A percentile compares a stretch with the other conserved stretches of the same genome.
These are phyloP conservation scores for Agrotis puta DNA, from an alignment of 2,888 invertebrate species.

Conservation along the genomic window DNA sequence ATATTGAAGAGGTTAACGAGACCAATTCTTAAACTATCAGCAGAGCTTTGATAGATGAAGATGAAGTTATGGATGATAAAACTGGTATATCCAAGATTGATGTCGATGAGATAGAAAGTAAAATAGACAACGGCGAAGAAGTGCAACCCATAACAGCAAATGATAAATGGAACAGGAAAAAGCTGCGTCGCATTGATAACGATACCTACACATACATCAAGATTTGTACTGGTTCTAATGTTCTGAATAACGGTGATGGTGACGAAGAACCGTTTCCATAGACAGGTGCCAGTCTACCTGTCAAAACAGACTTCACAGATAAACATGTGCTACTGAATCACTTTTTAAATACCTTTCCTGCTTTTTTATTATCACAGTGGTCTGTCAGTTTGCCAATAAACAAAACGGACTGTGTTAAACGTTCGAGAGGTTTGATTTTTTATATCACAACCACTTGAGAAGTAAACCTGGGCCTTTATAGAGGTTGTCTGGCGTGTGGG, in stretches of 20 bases:
- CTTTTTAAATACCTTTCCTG: slow-evolving; percentile 47
- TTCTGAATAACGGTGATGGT: slow-evolving; percentile 23
- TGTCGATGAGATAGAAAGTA: no score
- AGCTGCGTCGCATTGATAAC: slow-evolving; percentile 14
- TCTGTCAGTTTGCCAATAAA: slow-evolving; percentile 61
- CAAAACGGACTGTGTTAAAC: slow-evolving; percentile 34
- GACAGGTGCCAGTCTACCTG: slow-evolving; percentile 33
- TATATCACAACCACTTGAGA: slow-evolving; percentile 50
- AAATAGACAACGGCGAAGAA: background rate
- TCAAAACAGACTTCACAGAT: slow-evolving; percentile 27
- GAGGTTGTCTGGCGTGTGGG: slow-evolving; percentile 55
- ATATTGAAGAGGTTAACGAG: slow-evolving; percentile 46
- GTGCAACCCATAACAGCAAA: slow-evolving; percentile 6
- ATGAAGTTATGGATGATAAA: background rate
- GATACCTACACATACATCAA: slow-evolving; percentile 6
- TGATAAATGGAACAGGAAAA: slow-evolving; percentile 22
- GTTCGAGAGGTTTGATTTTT: slow-evolving; percentile 48
- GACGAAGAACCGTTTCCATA: slow-evolving; percentile 30
- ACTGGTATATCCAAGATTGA: background rate
- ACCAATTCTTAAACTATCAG: slow-evolving; percentile 24
- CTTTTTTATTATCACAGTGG: slow-evolving; percentile 35
- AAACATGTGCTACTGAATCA: slow-evolving; percentile 37
- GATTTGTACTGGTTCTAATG: slow-evolving; percentile 8
- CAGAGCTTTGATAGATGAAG: slow-evolving; percentile 19
- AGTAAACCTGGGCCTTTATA: slow-evolving; percentile 23